phyloP scores from a whole-genome alignment of 1,140 invertebrate species.

The Alviniconcha marisindica region DNA sequence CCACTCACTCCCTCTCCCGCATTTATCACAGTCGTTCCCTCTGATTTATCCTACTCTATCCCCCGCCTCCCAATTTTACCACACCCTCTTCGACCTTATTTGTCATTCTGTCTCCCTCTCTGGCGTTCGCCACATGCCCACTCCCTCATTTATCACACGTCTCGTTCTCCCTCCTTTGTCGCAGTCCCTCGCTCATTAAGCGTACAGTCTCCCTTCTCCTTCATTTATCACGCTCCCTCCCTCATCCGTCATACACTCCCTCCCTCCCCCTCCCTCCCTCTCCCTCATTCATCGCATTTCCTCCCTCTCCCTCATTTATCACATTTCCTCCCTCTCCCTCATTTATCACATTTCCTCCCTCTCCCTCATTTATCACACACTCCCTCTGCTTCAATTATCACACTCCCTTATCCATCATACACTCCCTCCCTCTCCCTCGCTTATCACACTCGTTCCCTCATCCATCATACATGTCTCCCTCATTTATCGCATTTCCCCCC shows the following conservation, averaged over 20 bases:
- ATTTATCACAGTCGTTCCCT: too few relatives aligned
- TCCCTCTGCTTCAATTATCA: background rate
- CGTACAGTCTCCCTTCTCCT: background rate
- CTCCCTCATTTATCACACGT: too few relatives aligned
- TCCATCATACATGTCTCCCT: background rate
- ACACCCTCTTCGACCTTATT: too few relatives aligned
- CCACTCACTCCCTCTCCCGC: too few relatives aligned
- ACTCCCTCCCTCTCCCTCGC: background rate
- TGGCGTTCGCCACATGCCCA: too few relatives aligned
- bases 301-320: too few relatives aligned
- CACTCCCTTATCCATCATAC: background rate
- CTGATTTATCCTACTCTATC: too few relatives aligned
- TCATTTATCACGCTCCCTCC: background rate
- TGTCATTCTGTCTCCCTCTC: too few relatives aligned
- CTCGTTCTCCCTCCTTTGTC: too few relatives aligned
- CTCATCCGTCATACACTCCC: too few relatives aligned
- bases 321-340: background rate
- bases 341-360: background rate
- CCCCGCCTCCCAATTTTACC: too few relatives aligned
- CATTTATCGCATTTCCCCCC: background rate
- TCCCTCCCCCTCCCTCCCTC: background rate
- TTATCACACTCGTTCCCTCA: background rate
- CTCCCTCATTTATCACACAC: background rate
- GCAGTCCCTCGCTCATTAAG: too few relatives aligned
- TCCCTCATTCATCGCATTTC: background rate